Evolutionary conservation across 2,888 invertebrate species (phyloP), one percentile per base, ranked within the genome.

Genomic region (Eucera pruinosa): DNA sequence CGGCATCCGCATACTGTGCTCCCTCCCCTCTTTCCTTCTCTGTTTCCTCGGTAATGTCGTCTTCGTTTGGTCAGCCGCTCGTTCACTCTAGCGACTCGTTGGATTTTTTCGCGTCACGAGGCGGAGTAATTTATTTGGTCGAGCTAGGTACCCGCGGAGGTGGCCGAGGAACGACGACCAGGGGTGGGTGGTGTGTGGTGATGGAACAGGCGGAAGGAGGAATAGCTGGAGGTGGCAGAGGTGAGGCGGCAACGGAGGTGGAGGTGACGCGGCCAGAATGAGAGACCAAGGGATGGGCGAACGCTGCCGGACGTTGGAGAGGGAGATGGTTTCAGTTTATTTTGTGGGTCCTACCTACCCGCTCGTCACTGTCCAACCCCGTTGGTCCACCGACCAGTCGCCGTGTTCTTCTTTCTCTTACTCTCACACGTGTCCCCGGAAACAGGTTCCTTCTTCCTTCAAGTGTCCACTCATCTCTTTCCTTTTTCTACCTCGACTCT

Each of bases 101-200:
- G 90, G 89, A 89, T 89, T 91, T 91, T 90, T 91, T 91, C 91
- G 90, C 90, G 90, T 91, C 91, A 91, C 91, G 91, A 91, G 90
- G 89, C 89, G 89, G 90, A 91, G 90, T 89, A 90, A 90, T 90
- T 90, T 90, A 90, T 91, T 91, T 91, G 89, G 89, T 85, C 87
- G 86, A 87, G 89, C 87, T 87, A 85, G 80, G 81, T 78, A 79
- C 85, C 47, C 45, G 69, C 81, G 79, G 83, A 72, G 82, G 73
- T 79, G 73, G 81, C 72, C 81, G 82, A 64, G 70, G 80, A 80
- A 80, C 77, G 80, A 75, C 48, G 80, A 52, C 48, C 69, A 13
- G 62, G 57, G 15, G 50, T 45, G 47, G 47, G 50, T 25, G 6
- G 50, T n/a, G 50, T 27, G n/a, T n/a, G n/a, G 27, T n/a, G 54